Conservation (phyloP, 2,797 vertebrate genomes). For the Notamacropus eugenii region DNA sequence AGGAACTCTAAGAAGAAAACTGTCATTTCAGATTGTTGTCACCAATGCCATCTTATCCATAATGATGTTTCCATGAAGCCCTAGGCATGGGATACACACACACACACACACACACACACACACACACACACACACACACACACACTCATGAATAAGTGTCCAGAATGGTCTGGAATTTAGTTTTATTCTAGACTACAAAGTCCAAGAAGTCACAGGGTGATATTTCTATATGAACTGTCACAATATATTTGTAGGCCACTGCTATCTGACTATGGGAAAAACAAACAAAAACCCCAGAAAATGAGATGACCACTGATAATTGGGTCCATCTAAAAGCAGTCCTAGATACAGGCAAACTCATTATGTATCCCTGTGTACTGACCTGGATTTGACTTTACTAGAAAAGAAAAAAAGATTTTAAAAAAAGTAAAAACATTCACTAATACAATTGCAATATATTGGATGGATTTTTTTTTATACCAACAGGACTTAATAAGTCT, state of each 20-base stretch:
- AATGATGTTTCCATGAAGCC: neutral
- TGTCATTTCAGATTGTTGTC: neutral
- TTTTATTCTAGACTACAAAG: neutral
- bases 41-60: neutral
- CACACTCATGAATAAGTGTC: neutral
- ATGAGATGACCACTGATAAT: conserved; percentile 52
- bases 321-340: conserved; percentile 57
- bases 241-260: neutral
- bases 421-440: neutral
- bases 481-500: neutral
- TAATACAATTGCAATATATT: neutral
- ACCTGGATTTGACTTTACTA: conserved; percentile 57
- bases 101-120: too few relatives aligned
- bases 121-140: too few relatives aligned
- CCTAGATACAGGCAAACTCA: conserved; percentile 16
- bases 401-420: conserved; percentile 56
- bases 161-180: neutral
- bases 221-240: conserved; percentile 10
- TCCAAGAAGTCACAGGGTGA: neutral
- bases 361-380: conserved; percentile 58
- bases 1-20: neutral
- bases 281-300: conserved; percentile 29
- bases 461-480: neutral
- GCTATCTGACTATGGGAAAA: conserved; percentile 16
- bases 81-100: neutral